Evolutionary conservation across 2,888 invertebrate genomes (phyloP), one percentile per base, ranked within the genome.

Genomic region (Orthonevra nobilis): DNA sequence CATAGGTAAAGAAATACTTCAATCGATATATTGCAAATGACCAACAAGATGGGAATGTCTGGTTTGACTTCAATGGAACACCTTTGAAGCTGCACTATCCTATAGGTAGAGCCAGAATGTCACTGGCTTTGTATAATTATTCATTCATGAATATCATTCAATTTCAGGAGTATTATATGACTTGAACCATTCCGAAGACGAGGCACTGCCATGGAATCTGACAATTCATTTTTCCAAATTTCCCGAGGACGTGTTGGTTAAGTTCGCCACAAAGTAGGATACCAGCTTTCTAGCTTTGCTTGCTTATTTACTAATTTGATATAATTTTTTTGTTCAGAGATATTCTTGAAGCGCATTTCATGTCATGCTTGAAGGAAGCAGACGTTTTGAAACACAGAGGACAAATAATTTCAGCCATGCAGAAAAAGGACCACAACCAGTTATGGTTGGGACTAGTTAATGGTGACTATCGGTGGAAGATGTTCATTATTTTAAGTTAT

Each of bases 291-390:
- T 5, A 23, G 23, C 5, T 23, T 23, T 4, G 5, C 23, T 23
- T 23, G 5, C 2, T 38, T 23, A 15, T 30, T n/a, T n/a, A n/a
- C n/a, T n/a, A n/a, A n/a, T n/a, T n/a, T n/a, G n/a, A n/a, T n/a
- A n/a, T n/a, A n/a, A 23, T 17, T 68, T 32, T 32, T 60, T 52
- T 56, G 89, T 91, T 58, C 85, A 96, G 96, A 87, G 98, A 98
- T 87, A 92, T 94, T 9, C 94, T 99, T 10, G 97, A 98, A 89
- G 93, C 97, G 1, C 94, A 97, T 87, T 99, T 97, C 87, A 94
- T 99, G 93, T 95, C 97, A 14, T 95, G 95, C 81, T 91, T 99
- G 5, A 99, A 99, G 89, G 99, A 99, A 90, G 99, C 99, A 0
- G 99, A 99, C 90, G 95, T 96, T n/a, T 90, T 99, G 38, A 99